Base-by-base conservation (phyloP, 2,113 vertebrate species). In the Pongo pygmaeus region DNA sequence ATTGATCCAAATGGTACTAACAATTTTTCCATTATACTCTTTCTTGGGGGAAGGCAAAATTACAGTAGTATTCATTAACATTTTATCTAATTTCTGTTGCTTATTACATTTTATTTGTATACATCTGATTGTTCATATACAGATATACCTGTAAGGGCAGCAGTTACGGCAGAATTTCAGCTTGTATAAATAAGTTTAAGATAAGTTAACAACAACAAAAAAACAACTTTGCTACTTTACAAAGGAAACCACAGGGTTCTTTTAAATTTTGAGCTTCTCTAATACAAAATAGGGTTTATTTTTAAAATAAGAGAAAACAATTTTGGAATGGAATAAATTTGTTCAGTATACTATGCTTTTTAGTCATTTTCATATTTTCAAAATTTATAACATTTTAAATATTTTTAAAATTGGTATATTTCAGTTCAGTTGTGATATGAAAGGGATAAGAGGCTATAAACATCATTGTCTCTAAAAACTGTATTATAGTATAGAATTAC, bases 71-170 rank as follows among this genome's bases (percentile, higher is more conserved):
- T 67, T 92, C 48, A 89, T n/a, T 86, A 67, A 87, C 32, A 79
- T 97, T 94, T 96, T n/a, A 85, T 46, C 48, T 83, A 61, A 70
- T 84, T 87, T 61, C 17, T 91, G 7, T 87, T 89, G 38, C 40
- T 93, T 92, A 70, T 78, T 88, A 75, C 2, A 61, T 95, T 95
- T 92, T 91, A 84, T 80, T 93, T 96, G 32, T 92, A 1, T 94
- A 27, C 72, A 48, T 88, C 50, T 94, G 16, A 84, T 93, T 80
- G 35, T 83, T 96, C 30, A 11, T 93, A 18, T 84, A 80, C 25
- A 92, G 69, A 78, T 92, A 72, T 4, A 75, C 38, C 25, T 79
- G 91, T 90, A 50, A 87, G n/a, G 95, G 84, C 84, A 40, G 30
- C 30, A 84, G 48, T 35, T 64, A 50, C 0, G 40, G 67, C 59